Percentiles rank a stretch among this genome's conserved stretches.
Evolutionary conservation across 2,113 vertebrate species (phyloP).

Genomic region (Indri indri): DNA sequence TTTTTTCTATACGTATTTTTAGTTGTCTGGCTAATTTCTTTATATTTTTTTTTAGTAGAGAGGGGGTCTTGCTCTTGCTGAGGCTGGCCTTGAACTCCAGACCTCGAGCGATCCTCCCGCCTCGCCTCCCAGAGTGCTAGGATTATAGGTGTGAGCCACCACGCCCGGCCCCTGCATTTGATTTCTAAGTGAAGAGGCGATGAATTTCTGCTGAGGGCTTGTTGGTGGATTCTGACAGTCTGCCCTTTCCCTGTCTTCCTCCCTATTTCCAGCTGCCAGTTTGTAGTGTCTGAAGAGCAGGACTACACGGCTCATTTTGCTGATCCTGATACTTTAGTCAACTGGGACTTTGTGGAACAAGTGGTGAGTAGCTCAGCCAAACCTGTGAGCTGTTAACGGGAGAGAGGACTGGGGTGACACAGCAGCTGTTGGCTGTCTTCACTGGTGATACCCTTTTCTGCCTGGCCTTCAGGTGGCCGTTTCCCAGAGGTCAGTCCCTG

Average conservation of each 20-base stretch:
- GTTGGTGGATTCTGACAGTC: neutral
- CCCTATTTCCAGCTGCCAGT: conserved; percentile 92
- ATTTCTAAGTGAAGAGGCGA: neutral
- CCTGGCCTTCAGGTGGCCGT: neutral
- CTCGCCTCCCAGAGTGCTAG: too few species aligned
- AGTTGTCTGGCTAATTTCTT: too few species aligned
- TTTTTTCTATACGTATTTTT: too few species aligned
- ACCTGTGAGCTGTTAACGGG: neutral
- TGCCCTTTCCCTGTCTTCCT: conserved; percentile 56
- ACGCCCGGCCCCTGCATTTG: neutral
- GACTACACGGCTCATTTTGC: conserved; percentile 98
- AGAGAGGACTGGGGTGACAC: neutral
- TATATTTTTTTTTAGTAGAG: too few species aligned
- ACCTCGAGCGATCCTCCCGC: too few species aligned
- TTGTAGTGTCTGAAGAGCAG: conserved; percentile 97
- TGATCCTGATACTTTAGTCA: conserved; percentile 98
- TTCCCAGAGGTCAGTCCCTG: neutral
- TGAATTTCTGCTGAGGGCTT: neutral
- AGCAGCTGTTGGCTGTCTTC: neutral
- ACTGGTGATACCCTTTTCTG: neutral
- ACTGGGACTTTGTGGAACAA: conserved; percentile 99
- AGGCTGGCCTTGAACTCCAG: too few species aligned
- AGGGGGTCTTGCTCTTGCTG: too few species aligned
- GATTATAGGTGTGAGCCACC: too few species aligned
- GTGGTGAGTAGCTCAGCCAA: conserved; percentile 90